Base-by-base conservation (phyloP, 2,797 vertebrate genomes). In the Schizopygopsis malacanthus region DNA sequence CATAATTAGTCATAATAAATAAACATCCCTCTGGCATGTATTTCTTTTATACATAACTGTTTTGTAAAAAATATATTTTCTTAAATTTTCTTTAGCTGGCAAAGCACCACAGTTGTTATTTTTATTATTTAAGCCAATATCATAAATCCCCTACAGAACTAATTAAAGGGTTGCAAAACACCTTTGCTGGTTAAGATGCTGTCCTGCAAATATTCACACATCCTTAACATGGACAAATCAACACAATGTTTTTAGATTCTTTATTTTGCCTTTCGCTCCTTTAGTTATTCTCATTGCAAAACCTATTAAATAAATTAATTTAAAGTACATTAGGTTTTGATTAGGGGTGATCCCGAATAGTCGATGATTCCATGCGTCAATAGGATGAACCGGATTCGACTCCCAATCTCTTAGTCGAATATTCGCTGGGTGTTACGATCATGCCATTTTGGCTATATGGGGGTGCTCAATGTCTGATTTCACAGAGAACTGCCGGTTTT, bases 141-240 rank as follows among this genome's bases (percentile, higher is more conserved):
- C 28, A 10, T 78, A 70, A 84, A 84, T 69, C 37, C 73, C 47
- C n/a, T 50, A 28, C 43, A 70, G 9, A 33, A 69, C 16, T 1
- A 69, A 78, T 78, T 84, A 84, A 84, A 84, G 75, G 83, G 83
- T 78, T 84, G 20, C 37, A 41, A 69, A 76, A 84, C 56, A 59
- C 69, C 52, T n/a, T 52, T 47, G 71, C 73, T 69, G 73, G 59
- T 67, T 18, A 39, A 52, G 43, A 28, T 75, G 28, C 28, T 65
- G 61, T 69, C 16, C 59, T 18, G 33, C 28, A 37, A 37, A 22
- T 37, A 4, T n/a, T 72, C 59, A 80, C 43, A 80, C 10, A 65
- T 47, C 45, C 12, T 52, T 70, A 39, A 52, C n/a, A 41, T 28
- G 15, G 50, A 71, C 67, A 71, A 71, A 71, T 41, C 37, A 70